phyloP scores from a whole-genome alignment of 2,113 vertebrate species.

The Pteruthius melanotis region DNA sequence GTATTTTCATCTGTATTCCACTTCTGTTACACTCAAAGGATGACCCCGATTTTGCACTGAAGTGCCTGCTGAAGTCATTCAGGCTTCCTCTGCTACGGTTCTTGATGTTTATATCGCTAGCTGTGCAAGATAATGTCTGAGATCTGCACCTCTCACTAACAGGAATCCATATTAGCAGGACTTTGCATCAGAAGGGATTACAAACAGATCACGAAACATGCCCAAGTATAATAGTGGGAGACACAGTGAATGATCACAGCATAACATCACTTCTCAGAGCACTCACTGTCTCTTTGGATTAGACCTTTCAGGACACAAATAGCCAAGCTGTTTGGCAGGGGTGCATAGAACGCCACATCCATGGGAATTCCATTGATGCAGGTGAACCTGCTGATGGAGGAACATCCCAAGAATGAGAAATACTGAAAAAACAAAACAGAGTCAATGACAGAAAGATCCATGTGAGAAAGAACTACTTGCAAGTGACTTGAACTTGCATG shows the following conservation, averaged over 20 bases:
- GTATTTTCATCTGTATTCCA: neutral
- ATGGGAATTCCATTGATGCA: neutral
- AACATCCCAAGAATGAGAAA: neutral
- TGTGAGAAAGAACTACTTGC: neutral
- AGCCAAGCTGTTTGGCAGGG: neutral
- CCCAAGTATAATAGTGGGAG: neutral
- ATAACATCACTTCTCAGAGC: neutral
- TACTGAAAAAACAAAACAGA: neutral
- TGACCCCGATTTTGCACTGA: neutral
- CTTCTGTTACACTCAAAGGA: neutral
- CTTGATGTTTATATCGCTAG: neutral
- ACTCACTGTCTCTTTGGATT: neutral
- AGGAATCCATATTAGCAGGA: neutral
- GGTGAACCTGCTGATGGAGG: neutral
- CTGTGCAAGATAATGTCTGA: fast-evolving
- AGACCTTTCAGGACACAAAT: neutral
- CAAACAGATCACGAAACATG: neutral
- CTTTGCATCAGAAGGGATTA: neutral
- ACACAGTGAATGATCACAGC: neutral
- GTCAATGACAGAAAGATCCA: neutral
- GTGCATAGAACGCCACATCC: fast-evolving
- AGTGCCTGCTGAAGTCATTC: neutral
- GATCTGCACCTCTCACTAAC: neutral
- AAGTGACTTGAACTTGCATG: neutral
- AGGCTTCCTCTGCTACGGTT: neutral